Percentiles rank a stretch among this genome's conserved stretches.
phyloP scores from a whole-genome alignment of 2,797 vertebrate species.

The Babyrousa celebensis region DNA sequence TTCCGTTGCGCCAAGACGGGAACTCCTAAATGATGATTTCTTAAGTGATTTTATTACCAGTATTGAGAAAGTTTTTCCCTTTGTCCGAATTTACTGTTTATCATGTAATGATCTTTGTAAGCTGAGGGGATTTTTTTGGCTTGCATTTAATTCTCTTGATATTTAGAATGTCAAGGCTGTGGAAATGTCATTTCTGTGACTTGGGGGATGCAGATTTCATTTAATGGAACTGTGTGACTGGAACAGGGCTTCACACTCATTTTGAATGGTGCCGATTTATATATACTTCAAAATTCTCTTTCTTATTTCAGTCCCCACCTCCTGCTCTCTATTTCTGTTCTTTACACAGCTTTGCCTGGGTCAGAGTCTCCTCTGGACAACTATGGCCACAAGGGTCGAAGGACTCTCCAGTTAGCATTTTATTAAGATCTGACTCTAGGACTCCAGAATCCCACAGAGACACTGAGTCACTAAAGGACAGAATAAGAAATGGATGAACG shows the following conservation, averaged over 20 bases:
- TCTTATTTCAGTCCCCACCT: not conserved
- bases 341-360: conserved; percentile 35
- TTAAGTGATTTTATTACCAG: conserved; percentile 60
- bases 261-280: conserved; percentile 56
- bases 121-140: conserved; percentile 32
- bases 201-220: conserved; percentile 65
- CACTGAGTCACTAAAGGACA: conserved; percentile 28
- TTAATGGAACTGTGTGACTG: conserved; percentile 60
- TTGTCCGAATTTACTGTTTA: conserved; percentile 70
- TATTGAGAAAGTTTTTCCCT: conserved; percentile 55
- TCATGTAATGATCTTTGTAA: conserved; percentile 57
- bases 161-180: conserved; percentile 73
- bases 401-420: not conserved
- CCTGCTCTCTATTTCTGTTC: conserved; percentile 19
- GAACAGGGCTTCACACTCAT: conserved; percentile 44
- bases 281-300: conserved; percentile 41
- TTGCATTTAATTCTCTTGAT: conserved; percentile 70
- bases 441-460: not conserved
- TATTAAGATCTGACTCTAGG: conserved; percentile 48
- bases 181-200: conserved; percentile 70
- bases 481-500: not conserved
- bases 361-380: not conserved
- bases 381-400: conserved; percentile 38
- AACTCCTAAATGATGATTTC: not conserved
- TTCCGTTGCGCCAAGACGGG: too few relatives aligned